These are phyloP conservation scores for Azemiops feae DNA, from an alignment of 2,113 vertebrate genomes.

Conservation along the genomic window DNA sequence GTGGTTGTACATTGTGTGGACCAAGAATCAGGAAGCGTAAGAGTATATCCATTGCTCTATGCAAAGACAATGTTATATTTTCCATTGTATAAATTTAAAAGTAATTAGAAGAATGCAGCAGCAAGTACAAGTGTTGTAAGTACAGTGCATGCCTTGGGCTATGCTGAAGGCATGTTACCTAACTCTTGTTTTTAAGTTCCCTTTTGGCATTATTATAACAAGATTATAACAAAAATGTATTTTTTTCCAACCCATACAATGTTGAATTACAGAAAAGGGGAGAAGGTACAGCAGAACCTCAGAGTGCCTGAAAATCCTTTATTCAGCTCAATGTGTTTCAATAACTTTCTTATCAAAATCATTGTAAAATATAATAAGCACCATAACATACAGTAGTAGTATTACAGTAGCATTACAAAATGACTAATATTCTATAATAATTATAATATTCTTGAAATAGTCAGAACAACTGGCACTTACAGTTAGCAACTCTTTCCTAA, in stretches of 20 bases:
- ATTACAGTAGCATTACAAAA: neutral
- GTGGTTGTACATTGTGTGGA: neutral
- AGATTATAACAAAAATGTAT: neutral
- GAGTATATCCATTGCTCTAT: neutral
- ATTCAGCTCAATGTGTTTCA: neutral
- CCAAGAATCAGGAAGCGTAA: neutral
- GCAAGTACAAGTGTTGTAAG: neutral
- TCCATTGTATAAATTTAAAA: neutral
- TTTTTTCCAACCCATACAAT: neutral
- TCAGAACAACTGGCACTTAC: neutral
- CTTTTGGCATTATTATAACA: neutral
- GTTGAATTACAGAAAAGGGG: neutral
- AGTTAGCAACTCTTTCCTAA: neutral
- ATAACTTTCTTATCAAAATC: neutral
- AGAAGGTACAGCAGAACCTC: neutral
- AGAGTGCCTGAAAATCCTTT: neutral
- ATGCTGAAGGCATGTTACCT: neutral
- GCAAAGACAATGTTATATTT: neutral
- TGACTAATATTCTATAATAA: neutral
- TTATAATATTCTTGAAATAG: neutral
- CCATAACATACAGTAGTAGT: neutral
- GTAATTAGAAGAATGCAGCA: neutral
- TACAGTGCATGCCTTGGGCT: neutral
- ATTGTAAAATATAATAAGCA: neutral
- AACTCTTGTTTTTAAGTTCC: neutral